Evolutionary conservation across 1,140 invertebrate species (phyloP), one percentile per base, ranked within the genome.

Genomic region (Bombus turneri): DNA sequence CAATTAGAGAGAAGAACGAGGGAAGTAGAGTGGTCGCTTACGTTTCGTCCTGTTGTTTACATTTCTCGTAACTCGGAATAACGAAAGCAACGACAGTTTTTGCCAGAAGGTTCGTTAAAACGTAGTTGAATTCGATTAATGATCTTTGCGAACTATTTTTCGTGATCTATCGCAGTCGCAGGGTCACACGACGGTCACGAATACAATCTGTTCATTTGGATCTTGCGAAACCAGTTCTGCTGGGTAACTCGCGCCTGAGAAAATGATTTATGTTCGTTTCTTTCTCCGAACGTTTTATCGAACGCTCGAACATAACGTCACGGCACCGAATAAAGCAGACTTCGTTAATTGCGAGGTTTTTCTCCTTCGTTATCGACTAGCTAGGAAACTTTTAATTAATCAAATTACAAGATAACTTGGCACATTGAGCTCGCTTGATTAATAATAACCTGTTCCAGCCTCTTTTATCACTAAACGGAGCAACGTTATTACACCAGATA

Each of bases 341-440:
- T 62, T 28, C 9, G 53, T 82, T 82, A 74, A 82, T 73, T 64
- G 28, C 37, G 25, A 81, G 10, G 25, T 62, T 62, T 41, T 75
- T 37, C 62, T 31, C 15, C 31, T 34, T 34, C 22, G 62, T 79
- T 68, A 43, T 64, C 81, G 39, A 75, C 37, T 31, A 31, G 47
- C 15, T 31, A 66, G 57, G 41, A n/a, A 82, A 75, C 71, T 82
- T 82, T 75, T 75, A 82, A 82, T 82, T 75, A 82, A 82, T 74
- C 69, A 74, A 62, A 82, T 59, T 75, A 41, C 25, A 22, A 31
- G 41, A 37, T 43, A 74, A 47, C 68, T 74, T 37, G 37, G 4
- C 4, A 18, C 41, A 43, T 13, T 1, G 18, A 28, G n/a, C 41
- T 41, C 39, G 15, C 18, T 15, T 13, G 41, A 71, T 64, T 72